These are phyloP conservation scores for Frieseomelitta varia DNA, from an alignment of 1,140 invertebrate species.

Conservation along the genomic window DNA sequence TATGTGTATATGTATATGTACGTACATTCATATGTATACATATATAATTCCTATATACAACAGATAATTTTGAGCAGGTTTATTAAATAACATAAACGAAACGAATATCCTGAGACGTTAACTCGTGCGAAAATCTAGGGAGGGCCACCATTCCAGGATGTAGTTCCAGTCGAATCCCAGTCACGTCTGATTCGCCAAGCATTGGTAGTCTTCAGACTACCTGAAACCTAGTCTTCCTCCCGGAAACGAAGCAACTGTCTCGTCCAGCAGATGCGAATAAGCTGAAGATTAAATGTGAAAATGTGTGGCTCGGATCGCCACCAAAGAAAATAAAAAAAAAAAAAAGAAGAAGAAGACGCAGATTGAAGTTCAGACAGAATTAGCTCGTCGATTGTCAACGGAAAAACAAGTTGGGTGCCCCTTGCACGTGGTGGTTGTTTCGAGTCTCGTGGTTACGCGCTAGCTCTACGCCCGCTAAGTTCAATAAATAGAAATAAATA, in stretches of 20 bases:
- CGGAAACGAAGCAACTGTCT: slow-evolving; percentile 30
- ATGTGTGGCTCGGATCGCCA: background rate
- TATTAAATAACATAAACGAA: slow-evolving; percentile 33
- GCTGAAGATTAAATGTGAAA: background rate
- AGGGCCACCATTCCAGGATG: slow-evolving; percentile 30
- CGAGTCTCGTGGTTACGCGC: slow-evolving; percentile 9
- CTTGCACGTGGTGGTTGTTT: background rate
- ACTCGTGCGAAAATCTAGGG: slow-evolving; percentile 57
- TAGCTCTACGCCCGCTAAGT: slow-evolving; percentile 45
- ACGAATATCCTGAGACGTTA: slow-evolving; percentile 70
- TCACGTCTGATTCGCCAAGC: slow-evolving; percentile 31
- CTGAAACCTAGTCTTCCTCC: slow-evolving; percentile 66
- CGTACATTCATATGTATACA: slow-evolving; percentile 32
- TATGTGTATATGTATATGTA: slow-evolving; percentile 41
- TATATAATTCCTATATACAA: slow-evolving; percentile 71
- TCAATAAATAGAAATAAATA: slow-evolving; percentile 74
- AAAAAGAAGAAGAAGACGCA: background rate
- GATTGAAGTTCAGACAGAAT: background rate
- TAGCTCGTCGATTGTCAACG: no score
- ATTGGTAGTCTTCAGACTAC: slow-evolving; percentile 30
- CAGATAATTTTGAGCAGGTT: slow-evolving; percentile 44
- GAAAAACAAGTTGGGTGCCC: background rate
- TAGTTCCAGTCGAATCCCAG: slow-evolving; percentile 15
- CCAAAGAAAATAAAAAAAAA: no score
- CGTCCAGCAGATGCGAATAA: background rate